Conservation (phyloP, 2,888 invertebrate genomes). For the Athetis lepigone region DNA sequence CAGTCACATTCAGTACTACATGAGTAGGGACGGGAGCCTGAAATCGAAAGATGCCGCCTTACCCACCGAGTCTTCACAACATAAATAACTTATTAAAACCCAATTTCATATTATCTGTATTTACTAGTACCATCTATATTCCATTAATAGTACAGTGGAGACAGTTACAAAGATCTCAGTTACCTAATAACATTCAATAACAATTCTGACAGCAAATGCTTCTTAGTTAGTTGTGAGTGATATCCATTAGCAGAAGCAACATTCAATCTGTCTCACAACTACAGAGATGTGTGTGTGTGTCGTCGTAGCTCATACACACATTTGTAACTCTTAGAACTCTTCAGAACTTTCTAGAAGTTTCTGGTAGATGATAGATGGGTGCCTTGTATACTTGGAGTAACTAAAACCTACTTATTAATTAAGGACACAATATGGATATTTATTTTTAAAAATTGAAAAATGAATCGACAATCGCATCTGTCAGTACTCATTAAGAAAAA, state of each 20-base stretch:
- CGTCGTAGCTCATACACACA: neutral
- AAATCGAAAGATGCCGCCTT: too few relatives aligned
- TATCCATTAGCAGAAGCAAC: conserved; percentile 44
- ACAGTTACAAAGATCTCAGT: conserved; percentile 3
- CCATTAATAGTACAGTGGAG: neutral
- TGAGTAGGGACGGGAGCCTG: too few relatives aligned
- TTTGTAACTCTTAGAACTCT: neutral
- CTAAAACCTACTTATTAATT: too few relatives aligned
- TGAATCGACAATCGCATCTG: too few relatives aligned
- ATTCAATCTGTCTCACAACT: conserved; percentile 22
- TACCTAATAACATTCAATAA: conserved; percentile 10
- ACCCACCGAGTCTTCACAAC: too few relatives aligned
- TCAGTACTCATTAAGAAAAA: too few relatives aligned
- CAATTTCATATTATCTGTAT: too few relatives aligned
- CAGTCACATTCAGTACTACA: too few relatives aligned
- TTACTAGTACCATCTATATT: conserved; percentile 2
- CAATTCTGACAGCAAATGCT: conserved; percentile 10
- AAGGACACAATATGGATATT: too few relatives aligned
- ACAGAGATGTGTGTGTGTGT: conserved; percentile 1
- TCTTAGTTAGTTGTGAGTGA: conserved; percentile 20
- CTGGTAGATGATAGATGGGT: conserved; percentile 6
- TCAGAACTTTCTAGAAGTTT: conserved; percentile 21
- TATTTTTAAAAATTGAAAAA: too few relatives aligned
- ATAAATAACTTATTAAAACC: too few relatives aligned
- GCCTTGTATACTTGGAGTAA: too few relatives aligned